phyloP scores from a whole-genome alignment of 2,113 vertebrate genomes.

The Centropus bengalensis region DNA sequence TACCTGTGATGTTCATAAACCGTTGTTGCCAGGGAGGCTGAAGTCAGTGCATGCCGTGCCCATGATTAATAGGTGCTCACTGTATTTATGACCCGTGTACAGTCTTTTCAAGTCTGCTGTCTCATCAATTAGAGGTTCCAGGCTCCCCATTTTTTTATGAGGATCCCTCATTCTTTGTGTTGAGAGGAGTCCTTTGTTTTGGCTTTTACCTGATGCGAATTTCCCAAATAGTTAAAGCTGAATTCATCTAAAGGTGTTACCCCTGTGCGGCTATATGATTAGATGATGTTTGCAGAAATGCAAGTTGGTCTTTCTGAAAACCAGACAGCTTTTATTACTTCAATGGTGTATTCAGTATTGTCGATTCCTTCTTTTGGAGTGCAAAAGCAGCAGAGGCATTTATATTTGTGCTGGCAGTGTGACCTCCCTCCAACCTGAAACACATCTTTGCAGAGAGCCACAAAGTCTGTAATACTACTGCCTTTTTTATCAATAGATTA shows the following conservation, averaged over 20 bases:
- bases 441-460: neutral
- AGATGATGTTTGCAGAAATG: neutral
- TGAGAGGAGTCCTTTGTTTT: neutral
- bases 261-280: neutral
- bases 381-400: neutral
- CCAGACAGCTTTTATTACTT: neutral
- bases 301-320: neutral
- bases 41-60: neutral
- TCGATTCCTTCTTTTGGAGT: neutral
- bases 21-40: neutral
- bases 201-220: neutral
- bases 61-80: neutral
- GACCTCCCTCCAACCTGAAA: constrained; percentile 9
- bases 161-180: neutral
- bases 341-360: neutral
- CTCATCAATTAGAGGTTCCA: neutral
- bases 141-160: neutral
- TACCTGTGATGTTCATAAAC: neutral
- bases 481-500: neutral
- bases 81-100: neutral
- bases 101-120: neutral
- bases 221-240: neutral
- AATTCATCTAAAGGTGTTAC: neutral
- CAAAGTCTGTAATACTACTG: neutral
- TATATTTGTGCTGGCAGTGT: neutral